These are phyloP conservation scores for Athalia cordata DNA, from an alignment of 2,888 invertebrate genomes.

Conservation along the genomic window DNA sequence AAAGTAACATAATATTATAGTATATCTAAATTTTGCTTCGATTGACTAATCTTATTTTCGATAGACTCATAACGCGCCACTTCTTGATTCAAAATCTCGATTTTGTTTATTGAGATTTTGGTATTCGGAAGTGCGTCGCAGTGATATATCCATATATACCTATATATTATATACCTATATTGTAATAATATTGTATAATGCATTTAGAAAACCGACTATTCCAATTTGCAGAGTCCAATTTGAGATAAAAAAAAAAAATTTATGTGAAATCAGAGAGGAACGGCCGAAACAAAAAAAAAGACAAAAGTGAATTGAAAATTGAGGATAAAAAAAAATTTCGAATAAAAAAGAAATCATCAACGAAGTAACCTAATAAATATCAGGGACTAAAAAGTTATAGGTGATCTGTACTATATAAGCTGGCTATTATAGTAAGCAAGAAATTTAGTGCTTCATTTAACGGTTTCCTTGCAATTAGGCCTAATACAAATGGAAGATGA, in stretches of 20 bases:
- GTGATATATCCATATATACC: constrained; percentile 7
- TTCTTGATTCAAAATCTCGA: background rate
- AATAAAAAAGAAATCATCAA: constrained; percentile 54
- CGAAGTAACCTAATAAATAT: constrained; percentile 54
- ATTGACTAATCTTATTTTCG: constrained; percentile 2
- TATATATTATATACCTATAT: background rate
- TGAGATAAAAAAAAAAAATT: constrained; percentile 47
- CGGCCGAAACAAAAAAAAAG: constrained; percentile 48
- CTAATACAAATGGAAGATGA: constrained; percentile 53
- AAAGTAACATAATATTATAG: constrained; percentile 3
- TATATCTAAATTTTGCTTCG: constrained; percentile 14
- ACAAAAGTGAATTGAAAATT: constrained; percentile 36
- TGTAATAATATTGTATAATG: background rate
- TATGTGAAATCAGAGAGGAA: constrained; percentile 45
- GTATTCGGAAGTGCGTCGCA: background rate
- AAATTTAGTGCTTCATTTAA: constrained; percentile 47
- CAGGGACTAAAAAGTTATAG: constrained; percentile 47
- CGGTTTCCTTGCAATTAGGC: constrained; percentile 64
- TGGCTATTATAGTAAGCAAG: constrained; percentile 50
- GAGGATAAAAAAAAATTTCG: constrained; percentile 21
- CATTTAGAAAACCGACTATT: constrained; percentile 28
- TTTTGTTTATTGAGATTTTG: constrained; percentile 11
- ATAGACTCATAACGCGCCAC: constrained; percentile 6
- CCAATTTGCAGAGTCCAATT: constrained; percentile 17
- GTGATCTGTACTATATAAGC: constrained; percentile 6